Evolutionary conservation across 2,888 invertebrate genomes (phyloP), one percentile per base, ranked within the genome.

Genomic region (Agrochola circellaris): DNA sequence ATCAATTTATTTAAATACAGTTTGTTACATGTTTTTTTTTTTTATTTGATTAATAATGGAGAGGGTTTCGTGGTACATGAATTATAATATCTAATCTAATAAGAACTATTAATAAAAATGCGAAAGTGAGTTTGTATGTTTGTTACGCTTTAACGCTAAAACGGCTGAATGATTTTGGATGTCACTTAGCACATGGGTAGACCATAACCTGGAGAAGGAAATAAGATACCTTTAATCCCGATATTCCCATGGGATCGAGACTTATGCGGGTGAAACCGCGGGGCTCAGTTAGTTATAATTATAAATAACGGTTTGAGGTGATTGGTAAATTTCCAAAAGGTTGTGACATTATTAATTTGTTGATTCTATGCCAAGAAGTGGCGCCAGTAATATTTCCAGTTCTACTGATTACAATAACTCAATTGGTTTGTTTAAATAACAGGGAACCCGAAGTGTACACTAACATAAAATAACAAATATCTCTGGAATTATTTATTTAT

Each of bases 401-500:
- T 61, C 23, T 70, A 73, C 20, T 78, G 48, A 78, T 82, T 73
- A 82, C 73, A 70, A 38, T 83, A 73, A 83, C 66, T 73, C 76
- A 73, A 66, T 82, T 79, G 64, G 71, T 82, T 83, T 75, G 69
- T 80, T 75, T 82, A 45, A 75, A 75, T 48, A 85, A 79, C 69
- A 73, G 77, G 67, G 54, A 66, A 79, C 68, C 67, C 64, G 73
- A 56, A 60, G 79, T 71, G 69, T 82, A 74, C 45, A 64, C 65
- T 74, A 64, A 62, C 62, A 83, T 58, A 71, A 73, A 78, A 70
- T 78, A 61, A 70, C 38, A 73, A 72, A 77, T 73, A 72, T 61
- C 71, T 71, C 13, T 23, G 62, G 60, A 68, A 38, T 51, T 81
- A 79, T 79, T 68, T 79, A 79, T 75, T 81, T 64, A 45, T 34